Conservation (phyloP, 2,888 invertebrate genomes). For the Palloptera scutellata region DNA sequence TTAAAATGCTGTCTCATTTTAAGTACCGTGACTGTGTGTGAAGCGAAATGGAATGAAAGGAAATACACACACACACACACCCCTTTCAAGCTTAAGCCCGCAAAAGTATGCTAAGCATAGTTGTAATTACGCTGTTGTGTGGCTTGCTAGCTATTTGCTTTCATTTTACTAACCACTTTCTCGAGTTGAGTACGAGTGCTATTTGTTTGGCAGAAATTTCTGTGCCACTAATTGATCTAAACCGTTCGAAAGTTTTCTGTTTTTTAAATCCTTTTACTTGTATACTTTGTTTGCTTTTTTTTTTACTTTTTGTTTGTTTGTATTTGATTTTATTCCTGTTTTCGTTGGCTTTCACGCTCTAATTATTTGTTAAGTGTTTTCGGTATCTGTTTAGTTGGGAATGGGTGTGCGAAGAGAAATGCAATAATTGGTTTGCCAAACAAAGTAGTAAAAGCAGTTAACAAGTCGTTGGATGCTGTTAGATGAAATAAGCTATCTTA, state of each 20-base stretch:
- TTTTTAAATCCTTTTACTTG: conserved; percentile 7
- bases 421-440: too few relatives aligned
- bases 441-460: too few relatives aligned
- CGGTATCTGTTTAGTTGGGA: too few relatives aligned
- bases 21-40: too few relatives aligned
- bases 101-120: conserved; percentile 16
- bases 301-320: background rate
- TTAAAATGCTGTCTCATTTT: too few relatives aligned
- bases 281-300: background rate
- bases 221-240: conserved; percentile 9
- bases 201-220: background rate
- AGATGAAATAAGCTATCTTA: too few relatives aligned
- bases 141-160: background rate
- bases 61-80: background rate
- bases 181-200: background rate
- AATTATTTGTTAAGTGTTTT: conserved; percentile 6
- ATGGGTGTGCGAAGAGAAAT: too few relatives aligned
- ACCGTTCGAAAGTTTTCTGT: background rate
- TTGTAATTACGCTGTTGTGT: conserved; percentile 13
- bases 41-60: too few relatives aligned
- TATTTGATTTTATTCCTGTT: background rate
- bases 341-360: conserved; percentile 10
- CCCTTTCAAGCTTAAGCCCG: background rate
- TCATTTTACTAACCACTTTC: background rate
- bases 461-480: too few relatives aligned